phyloP scores from a whole-genome alignment of 2,113 vertebrate genomes.

The Heloderma charlesbogerti region DNA sequence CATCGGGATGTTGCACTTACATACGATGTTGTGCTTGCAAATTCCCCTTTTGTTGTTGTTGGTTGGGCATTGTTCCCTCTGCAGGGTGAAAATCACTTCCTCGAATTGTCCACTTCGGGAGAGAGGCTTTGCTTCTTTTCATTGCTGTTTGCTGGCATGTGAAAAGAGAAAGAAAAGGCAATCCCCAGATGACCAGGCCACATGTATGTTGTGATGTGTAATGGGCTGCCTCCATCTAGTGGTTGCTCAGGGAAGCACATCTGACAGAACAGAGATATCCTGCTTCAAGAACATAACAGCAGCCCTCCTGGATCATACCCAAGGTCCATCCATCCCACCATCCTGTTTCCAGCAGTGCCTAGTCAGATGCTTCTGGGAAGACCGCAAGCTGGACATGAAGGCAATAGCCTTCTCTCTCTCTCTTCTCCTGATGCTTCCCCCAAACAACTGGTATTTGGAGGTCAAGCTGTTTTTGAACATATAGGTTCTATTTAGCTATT shows the following conservation, averaged over 20 bases:
- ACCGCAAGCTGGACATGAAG: neutral
- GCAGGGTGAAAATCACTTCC: neutral
- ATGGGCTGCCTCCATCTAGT: constrained; percentile 67
- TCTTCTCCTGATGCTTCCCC: too few relatives aligned
- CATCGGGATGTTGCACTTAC: too few relatives aligned
- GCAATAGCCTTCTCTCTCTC: too few relatives aligned
- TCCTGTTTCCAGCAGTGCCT: neutral
- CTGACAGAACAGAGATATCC: too few relatives aligned
- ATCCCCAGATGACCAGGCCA: neutral
- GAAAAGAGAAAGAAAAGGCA: neutral
- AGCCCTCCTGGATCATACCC: neutral
- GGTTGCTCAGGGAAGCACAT: neutral
- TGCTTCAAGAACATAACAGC: neutral
- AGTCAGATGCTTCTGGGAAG: neutral
- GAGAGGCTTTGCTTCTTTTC: neutral
- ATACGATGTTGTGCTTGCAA: neutral
- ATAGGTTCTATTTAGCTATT: neutral
- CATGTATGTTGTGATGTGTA: neutral
- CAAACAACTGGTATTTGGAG: too few relatives aligned
- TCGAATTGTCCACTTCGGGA: neutral
- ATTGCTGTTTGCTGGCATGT: neutral
- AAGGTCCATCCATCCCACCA: neutral
- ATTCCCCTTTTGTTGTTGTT: neutral
- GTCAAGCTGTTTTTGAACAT: neutral
- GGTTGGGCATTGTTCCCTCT: neutral